phyloP scores from a whole-genome alignment of 2,797 vertebrate species.

The Emys orbicularis region DNA sequence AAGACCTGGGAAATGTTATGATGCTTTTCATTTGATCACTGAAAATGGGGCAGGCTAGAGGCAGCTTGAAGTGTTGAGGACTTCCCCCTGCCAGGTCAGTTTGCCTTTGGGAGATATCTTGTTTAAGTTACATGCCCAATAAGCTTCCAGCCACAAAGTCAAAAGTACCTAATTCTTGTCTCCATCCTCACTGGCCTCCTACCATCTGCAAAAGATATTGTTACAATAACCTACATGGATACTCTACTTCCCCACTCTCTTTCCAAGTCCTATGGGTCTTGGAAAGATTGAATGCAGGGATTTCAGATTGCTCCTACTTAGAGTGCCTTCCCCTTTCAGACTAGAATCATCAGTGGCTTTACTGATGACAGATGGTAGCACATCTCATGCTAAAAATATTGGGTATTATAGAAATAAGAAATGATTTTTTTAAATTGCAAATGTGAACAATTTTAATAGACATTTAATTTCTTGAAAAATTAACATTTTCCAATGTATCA shows the following conservation, averaged over 20 bases:
- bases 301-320: background rate
- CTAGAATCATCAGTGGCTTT: background rate
- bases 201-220: background rate
- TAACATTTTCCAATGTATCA: background rate
- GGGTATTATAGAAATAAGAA: background rate
- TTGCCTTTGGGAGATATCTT: background rate
- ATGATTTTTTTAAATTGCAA: background rate
- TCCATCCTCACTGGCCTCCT: background rate
- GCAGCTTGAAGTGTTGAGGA: background rate
- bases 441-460: background rate
- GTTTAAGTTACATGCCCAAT: background rate
- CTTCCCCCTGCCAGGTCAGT: background rate
- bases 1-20: background rate
- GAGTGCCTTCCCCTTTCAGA: background rate
- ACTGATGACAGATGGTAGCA: background rate
- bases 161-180: background rate
- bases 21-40: background rate
- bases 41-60: background rate
- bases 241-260: background rate
- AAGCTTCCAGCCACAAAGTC: background rate
- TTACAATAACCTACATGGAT: background rate
- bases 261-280: rapidly evolving
- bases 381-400: background rate
- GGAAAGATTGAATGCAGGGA: rapidly evolving
- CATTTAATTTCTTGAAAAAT: background rate